Percentiles rank a stretch among this genome's conserved stretches.
phyloP scores from a whole-genome alignment of 2,797 vertebrate genomes.

The Crenuchus spilurus region DNA sequence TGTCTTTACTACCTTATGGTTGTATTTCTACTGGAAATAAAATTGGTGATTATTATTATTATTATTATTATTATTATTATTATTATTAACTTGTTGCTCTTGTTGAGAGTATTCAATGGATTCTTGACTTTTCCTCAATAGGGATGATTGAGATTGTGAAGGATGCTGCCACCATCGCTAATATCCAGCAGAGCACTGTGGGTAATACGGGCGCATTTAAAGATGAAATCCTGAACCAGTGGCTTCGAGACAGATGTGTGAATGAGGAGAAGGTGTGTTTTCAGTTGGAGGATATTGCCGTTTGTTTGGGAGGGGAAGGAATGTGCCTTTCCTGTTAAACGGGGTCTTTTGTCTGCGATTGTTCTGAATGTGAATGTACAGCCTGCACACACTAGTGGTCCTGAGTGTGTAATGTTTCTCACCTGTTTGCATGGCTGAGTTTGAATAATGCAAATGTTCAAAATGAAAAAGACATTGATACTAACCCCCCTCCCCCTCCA shows the following conservation, averaged over 20 bases:
- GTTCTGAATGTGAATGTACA: too few relatives aligned
- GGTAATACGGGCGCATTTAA: constrained; percentile 97
- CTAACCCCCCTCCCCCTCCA: background rate
- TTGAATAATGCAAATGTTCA: constrained; percentile 25
- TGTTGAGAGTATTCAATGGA: too few relatives aligned
- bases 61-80: too few relatives aligned
- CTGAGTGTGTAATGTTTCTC: constrained; percentile 7
- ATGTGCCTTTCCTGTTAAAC: constrained; percentile 62
- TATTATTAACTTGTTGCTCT: too few relatives aligned
- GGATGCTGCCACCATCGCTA: constrained; percentile 95
- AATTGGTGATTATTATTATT: constrained; percentile 90
- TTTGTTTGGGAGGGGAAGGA: constrained; percentile 65
- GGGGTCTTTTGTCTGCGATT: constrained; percentile 42
- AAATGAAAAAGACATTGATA: constrained; percentile 6
- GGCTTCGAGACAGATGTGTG: constrained; percentile 92
- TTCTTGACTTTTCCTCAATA: constrained; percentile 53
- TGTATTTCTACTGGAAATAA: constrained; percentile 98
- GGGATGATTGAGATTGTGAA: constrained; percentile 99
- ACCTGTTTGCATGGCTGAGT: constrained; percentile 7
- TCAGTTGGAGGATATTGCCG: background rate
- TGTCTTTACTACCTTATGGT: constrained; percentile 92
- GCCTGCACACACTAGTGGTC: background rate
- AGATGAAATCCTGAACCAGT: constrained; percentile 94
- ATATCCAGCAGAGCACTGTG: constrained; percentile 97
- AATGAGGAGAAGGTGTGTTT: constrained; percentile 89